phyloP scores from a whole-genome alignment of 2,888 invertebrate genomes.

The Diplolepis rosae region DNA sequence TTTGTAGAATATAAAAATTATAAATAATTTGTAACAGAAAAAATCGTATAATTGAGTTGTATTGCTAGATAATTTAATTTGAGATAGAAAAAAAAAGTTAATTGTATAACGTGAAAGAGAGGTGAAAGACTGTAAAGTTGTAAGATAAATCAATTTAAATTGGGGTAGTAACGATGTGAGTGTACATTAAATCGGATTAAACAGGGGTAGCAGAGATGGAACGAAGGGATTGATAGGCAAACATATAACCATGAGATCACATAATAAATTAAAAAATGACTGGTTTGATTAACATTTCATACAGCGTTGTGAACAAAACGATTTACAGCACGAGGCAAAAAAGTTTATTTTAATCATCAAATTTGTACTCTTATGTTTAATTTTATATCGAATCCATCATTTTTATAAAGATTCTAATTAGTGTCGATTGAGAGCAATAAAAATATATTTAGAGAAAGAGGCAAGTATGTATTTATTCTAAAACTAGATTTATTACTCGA shows the following conservation, averaged over 20 bases:
- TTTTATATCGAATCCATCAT: too few species aligned
- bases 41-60: too few species aligned
- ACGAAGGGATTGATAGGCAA: not conserved
- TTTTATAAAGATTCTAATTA: too few species aligned
- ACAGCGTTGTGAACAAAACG: not conserved
- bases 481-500: too few species aligned
- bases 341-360: too few species aligned
- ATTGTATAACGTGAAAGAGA: not conserved
- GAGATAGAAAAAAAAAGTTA: not conserved
- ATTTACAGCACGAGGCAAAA: not conserved
- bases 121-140: not conserved
- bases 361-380: too few species aligned
- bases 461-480: too few species aligned
- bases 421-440: too few species aligned
- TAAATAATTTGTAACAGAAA: too few species aligned
- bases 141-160: not conserved
- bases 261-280: not conserved
- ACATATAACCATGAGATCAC: not conserved
- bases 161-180: not conserved
- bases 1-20: too few species aligned
- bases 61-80: not conserved
- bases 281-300: not conserved
- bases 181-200: not conserved
- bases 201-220: not conserved
- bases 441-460: too few species aligned